phyloP scores from a whole-genome alignment of 2,797 vertebrate species.

The Columba guinea region DNA sequence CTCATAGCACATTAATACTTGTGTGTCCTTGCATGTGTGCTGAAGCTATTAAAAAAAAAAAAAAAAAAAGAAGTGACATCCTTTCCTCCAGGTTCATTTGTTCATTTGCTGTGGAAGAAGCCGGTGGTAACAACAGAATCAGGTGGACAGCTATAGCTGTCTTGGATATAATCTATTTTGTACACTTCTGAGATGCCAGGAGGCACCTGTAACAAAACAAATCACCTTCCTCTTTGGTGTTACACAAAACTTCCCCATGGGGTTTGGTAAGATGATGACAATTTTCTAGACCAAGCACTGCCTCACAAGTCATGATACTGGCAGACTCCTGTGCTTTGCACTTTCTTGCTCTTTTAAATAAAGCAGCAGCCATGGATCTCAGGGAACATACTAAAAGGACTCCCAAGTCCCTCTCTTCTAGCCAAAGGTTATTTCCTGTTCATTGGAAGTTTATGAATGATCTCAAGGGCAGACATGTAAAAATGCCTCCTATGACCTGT shows the following conservation, averaged over 20 bases:
- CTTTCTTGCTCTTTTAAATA: background rate
- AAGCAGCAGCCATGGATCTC: background rate
- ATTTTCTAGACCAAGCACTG: background rate
- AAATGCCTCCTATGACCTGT: background rate
- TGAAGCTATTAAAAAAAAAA: background rate
- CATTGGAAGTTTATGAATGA: background rate
- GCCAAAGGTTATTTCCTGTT: background rate
- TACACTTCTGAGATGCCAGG: background rate
- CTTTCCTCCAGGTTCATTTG: background rate
- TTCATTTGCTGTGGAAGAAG: background rate
- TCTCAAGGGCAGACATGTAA: background rate
- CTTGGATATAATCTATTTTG: background rate
- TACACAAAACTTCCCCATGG: background rate
- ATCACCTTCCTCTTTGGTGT: background rate
- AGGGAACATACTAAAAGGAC: background rate
- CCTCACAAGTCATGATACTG: background rate
- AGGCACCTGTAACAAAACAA: background rate
- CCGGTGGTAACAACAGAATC: background rate
- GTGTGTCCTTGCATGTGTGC: background rate
- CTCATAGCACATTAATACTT: background rate
- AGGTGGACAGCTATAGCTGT: rapidly evolving
- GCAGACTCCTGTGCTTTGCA: background rate
- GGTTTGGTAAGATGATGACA: background rate
- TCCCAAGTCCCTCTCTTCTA: background rate
- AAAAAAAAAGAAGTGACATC: background rate